Percentiles rank a stretch among this genome's conserved stretches.
These are phyloP conservation scores for Pocota personata DNA, from an alignment of 2,888 invertebrate species.

Conservation along the genomic window DNA sequence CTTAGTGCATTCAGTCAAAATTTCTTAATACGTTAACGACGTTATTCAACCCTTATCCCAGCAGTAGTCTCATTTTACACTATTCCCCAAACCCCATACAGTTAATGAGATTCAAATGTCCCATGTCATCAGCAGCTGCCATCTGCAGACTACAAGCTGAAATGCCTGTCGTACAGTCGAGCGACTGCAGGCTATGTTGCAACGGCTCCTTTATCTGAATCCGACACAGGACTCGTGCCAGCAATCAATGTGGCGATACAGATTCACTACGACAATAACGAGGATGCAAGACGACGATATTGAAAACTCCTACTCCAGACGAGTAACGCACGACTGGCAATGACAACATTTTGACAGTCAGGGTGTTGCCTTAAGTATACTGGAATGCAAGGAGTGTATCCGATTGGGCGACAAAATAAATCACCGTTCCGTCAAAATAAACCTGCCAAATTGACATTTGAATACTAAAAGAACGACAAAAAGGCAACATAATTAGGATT, in stretches of 20 bases:
- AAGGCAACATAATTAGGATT: conserved; percentile 36
- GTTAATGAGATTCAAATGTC: conserved; percentile 70
- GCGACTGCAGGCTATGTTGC: conserved; percentile 43
- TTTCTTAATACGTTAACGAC: conserved; percentile 56
- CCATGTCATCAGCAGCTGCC: conserved; percentile 71
- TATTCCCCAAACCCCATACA: conserved; percentile 8
- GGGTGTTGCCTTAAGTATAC: neutral
- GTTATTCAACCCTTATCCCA: conserved; percentile 31
- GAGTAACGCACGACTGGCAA: conserved; percentile 30
- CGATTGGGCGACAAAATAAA: conserved; percentile 46
- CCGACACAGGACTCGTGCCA: conserved; percentile 63
- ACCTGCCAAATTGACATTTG: conserved; percentile 53
- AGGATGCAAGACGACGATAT: conserved; percentile 27
- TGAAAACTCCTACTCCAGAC: conserved; percentile 9
- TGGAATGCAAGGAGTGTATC: neutral
- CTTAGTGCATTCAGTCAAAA: neutral
- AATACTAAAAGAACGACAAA: neutral
- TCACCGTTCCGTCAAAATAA: conserved; percentile 59
- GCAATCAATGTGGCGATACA: conserved; percentile 56
- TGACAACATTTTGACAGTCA: conserved; percentile 53
- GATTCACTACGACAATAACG: conserved; percentile 17
- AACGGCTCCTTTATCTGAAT: conserved; percentile 43
- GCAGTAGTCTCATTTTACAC: neutral
- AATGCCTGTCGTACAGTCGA: conserved; percentile 30
- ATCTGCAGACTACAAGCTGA: conserved; percentile 61